Evolutionary conservation across 2,888 invertebrate species (phyloP).

Genomic region (Lasioglossum vierecki): DNA sequence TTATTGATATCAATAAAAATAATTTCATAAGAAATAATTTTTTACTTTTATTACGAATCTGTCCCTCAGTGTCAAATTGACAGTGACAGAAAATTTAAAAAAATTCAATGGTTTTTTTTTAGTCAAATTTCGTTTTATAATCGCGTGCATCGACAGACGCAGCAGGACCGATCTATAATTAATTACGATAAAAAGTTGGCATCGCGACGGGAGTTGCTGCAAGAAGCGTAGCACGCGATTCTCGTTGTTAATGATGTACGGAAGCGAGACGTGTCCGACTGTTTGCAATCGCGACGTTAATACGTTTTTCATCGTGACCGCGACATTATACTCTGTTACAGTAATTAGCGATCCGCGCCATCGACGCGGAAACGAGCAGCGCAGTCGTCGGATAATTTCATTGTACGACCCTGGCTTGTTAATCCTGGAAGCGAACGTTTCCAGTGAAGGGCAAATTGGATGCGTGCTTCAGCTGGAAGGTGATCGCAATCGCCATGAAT

Average conservation of each 20-base stretch:
- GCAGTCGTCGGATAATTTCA: constrained; percentile 29
- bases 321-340: constrained; percentile 19
- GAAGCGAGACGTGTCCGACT: constrained; percentile 27
- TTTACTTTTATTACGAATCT: too few species aligned
- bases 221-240: constrained; percentile 37
- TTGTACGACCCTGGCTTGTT: not conserved
- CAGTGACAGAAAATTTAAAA: too few species aligned
- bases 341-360: constrained; percentile 31
- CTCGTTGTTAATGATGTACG: constrained; percentile 44
- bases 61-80: too few species aligned
- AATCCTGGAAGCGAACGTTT: not conserved
- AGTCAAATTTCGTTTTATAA: too few species aligned
- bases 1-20: too few species aligned
- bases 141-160: too few species aligned
- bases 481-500: not conserved
- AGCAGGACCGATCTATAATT: constrained; percentile 48
- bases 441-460: not conserved
- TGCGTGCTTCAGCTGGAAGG: not conserved
- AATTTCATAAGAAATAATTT: too few species aligned
- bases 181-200: constrained; percentile 39
- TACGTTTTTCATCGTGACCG: constrained; percentile 17
- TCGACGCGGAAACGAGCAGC: constrained; percentile 29
- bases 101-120: too few species aligned
- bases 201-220: constrained; percentile 21
- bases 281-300: constrained; percentile 25